Evolutionary conservation across 1,140 invertebrate genomes (phyloP), one percentile per base, ranked within the genome.

Genomic region (Aphelinus atriplicis): DNA sequence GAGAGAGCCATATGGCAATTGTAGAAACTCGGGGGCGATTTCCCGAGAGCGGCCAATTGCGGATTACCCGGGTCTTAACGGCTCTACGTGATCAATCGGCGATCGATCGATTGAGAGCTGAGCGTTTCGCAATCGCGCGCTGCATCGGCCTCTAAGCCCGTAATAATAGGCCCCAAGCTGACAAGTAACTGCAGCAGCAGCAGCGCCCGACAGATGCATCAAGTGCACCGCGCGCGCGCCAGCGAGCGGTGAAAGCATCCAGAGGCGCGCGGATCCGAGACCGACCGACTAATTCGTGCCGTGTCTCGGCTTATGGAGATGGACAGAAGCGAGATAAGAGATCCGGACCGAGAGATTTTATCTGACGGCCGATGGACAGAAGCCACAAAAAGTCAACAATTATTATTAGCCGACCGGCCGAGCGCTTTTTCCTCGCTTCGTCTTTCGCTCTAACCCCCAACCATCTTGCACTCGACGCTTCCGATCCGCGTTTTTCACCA

Each of bases 311-410:
- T 1, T 3, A 64, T 73, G 71, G 65, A 77, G 81, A 85, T 75
- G 78, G 65, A 57, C 68, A 78, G 63, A 62, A 62, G 71, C 69
- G 77, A 79, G 80, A 79, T 81, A 81, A 79, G 81, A 26, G 76
- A 80, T 80, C 80, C 78, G 65, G 80, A 75, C 78, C 74, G 10
- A 75, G 55, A 43, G 82, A 75, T 82, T 86, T 85, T 85, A 86
- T 86, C 51, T 4, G 51, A 9, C 51, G 63, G 55, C 79, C 85
- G 85, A 86, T 86, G 84, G 85, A 81, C 83, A 84, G 82, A 85
- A 85, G 83, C 80, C 81, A 82, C 81, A 82, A 80, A 82, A 84
- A 82, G 80, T 82, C 79, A 80, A 84, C 79, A 81, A 79, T 84
- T 81, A 79, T 77, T 78, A 75, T 68, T 65, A 47, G 62, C 48